These are phyloP conservation scores for Diorhabda sublineata DNA, from an alignment of 1,140 invertebrate species.

Conservation along the genomic window DNA sequence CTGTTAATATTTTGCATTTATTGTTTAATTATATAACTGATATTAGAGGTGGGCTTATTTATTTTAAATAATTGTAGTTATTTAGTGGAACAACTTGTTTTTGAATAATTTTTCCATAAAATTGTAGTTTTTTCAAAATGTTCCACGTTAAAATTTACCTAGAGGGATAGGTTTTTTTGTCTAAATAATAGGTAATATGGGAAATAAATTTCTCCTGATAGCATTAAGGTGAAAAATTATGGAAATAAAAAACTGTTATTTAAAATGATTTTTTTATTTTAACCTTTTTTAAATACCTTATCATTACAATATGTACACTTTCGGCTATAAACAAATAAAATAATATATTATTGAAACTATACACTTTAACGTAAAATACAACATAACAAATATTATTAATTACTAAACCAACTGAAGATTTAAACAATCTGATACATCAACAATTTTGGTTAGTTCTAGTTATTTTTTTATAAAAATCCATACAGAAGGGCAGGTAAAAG, in stretches of 20 bases:
- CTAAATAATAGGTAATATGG: too few relatives aligned
- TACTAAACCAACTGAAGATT: neutral
- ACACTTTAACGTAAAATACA: constrained; percentile 13
- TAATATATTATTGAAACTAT: constrained; percentile 17
- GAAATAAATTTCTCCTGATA: too few relatives aligned
- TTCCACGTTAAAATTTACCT: too few relatives aligned
- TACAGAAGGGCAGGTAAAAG: neutral
- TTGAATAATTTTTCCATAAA: too few relatives aligned
- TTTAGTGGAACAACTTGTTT: too few relatives aligned
- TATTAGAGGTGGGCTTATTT: too few relatives aligned
- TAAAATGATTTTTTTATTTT: neutral
- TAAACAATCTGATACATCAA: neutral
- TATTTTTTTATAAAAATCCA: neutral
- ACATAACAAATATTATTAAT: constrained; percentile 9
- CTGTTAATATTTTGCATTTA: too few relatives aligned
- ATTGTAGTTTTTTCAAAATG: too few relatives aligned
- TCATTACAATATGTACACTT: neutral
- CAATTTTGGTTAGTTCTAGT: constrained; percentile 1
- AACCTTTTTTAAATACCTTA: constrained; percentile 11
- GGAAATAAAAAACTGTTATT: neutral
- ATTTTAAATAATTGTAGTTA: too few relatives aligned
- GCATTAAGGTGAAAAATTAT: too few relatives aligned
- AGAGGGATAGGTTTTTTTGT: too few relatives aligned
- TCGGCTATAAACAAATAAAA: constrained; percentile 13
- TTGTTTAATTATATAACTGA: too few relatives aligned